phyloP scores from a whole-genome alignment of 2,888 invertebrate species.

The Uloborus plumipes region DNA sequence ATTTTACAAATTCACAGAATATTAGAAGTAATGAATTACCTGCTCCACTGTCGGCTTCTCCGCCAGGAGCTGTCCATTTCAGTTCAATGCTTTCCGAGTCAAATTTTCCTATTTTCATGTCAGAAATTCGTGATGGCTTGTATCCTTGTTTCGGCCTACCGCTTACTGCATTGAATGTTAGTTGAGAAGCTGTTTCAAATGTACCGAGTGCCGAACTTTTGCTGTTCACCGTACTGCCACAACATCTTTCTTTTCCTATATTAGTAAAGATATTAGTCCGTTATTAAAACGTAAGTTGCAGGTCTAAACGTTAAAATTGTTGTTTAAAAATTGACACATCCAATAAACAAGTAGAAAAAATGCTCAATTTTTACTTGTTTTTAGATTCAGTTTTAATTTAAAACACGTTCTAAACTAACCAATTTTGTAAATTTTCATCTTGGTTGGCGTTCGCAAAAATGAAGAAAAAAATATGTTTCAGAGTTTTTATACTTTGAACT shows the following conservation, averaged over 20 bases:
- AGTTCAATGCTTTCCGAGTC: not conserved
- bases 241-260: constrained; percentile 8
- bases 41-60: constrained; percentile 31
- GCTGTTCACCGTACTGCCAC: constrained; percentile 24
- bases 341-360: too few species aligned
- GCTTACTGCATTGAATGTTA: not conserved
- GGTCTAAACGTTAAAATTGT: too few species aligned
- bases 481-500: too few species aligned
- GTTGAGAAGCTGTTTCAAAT: not conserved
- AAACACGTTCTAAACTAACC: too few species aligned
- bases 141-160: constrained; percentile 21
- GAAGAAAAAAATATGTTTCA: too few species aligned
- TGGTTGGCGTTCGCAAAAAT: too few species aligned
- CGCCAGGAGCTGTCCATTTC: constrained; percentile 49
- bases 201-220: not conserved
- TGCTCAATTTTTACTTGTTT: too few species aligned
- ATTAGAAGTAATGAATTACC: constrained; percentile 14
- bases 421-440: too few species aligned
- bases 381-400: too few species aligned
- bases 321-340: too few species aligned
- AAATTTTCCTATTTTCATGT: constrained; percentile 10
- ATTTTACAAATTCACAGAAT: not conserved
- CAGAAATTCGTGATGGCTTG: constrained; percentile 29
- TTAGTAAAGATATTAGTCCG: too few species aligned
- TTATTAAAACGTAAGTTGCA: too few species aligned